Evolutionary conservation across 2,113 vertebrate species (phyloP), one percentile per base, ranked within the genome.

Genomic region (Polypterus bichir): DNA sequence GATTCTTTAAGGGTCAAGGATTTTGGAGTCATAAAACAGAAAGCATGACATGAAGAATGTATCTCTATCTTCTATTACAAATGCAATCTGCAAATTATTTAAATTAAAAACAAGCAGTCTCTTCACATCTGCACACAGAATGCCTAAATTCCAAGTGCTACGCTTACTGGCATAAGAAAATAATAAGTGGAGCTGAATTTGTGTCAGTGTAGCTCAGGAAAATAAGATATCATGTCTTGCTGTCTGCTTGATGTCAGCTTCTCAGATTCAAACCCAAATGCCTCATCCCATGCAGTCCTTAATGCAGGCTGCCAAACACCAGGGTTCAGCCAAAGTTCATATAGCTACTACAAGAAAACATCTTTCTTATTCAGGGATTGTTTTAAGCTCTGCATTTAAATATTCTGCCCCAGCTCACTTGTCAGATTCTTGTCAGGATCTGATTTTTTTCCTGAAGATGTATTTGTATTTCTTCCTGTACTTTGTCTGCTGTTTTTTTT

Each of bases 151-250:
- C 74, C 76, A 73, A 80, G 79, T 49, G 62, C 72, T 84, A 86
- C 81, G 88, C 61, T 83, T 77, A 75, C 78, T 83, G 80, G 81
- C 89, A 88, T 88, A 87, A 91, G 88, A 91, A 88, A 91, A 93
- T 90, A 92, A 91, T 88, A 90, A 93, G 84, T 80, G 81, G 81
- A 81, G 89, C 84, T 84, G 88, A 92, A 87, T 94, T 92, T 91
- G 89, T 94, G 93, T 96, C 92, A 93, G 89, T 77, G 78, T 77
- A 73, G 87, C 90, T 90, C 87, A 87, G 84, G 82, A 94, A 92
- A 98, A 94, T 94, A 93, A 98, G 95, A 97, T 94, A 95, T 97
- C 93, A 97, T 81, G 88, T 92, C 91, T 88, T 91, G 86, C 90
- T 91, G 90, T 91, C 88, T 87, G 91, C 89, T 90, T 87, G 85